Conservation (phyloP, 2,113 vertebrate genomes). For the Hemiscyllium ocellatum region DNA sequence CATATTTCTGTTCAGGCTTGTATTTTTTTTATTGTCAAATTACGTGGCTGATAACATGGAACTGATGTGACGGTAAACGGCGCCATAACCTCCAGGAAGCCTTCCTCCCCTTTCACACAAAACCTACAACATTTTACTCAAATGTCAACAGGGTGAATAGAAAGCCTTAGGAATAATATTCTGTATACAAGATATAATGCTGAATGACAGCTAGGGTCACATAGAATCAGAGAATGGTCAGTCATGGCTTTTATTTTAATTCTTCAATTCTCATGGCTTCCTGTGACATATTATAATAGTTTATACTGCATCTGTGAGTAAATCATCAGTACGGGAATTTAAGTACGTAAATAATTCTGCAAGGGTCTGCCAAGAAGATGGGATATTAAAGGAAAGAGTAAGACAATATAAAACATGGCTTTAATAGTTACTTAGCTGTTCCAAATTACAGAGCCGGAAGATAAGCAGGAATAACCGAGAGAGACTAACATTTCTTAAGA, state of each 20-base stretch:
- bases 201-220: slow-evolving; percentile 39
- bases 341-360: background rate
- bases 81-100: slow-evolving; percentile 49
- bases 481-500: background rate
- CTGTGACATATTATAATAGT: background rate
- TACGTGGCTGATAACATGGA: slow-evolving; percentile 67
- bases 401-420: background rate
- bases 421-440: background rate
- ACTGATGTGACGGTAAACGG: slow-evolving; percentile 58
- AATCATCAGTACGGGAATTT: background rate
- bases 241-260: slow-evolving; percentile 26
- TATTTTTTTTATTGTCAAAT: slow-evolving; percentile 83
- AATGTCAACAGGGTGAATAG: slow-evolving; percentile 68
- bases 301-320: background rate
- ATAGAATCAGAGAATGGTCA: slow-evolving; percentile 29
- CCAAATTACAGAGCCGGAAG: background rate
- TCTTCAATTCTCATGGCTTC: background rate
- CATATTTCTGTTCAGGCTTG: slow-evolving; percentile 80
- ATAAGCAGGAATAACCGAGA: background rate
- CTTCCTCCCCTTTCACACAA: slow-evolving; percentile 42
- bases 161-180: slow-evolving; percentile 52
- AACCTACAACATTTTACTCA: slow-evolving; percentile 58
- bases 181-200: slow-evolving; percentile 44
- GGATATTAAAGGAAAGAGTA: background rate
- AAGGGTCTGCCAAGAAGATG: background rate